A percentile compares a stretch with the other conserved stretches of the same genome.
Evolutionary conservation across 2,888 invertebrate species (phyloP).

Genomic region (Chouioia cunea): DNA sequence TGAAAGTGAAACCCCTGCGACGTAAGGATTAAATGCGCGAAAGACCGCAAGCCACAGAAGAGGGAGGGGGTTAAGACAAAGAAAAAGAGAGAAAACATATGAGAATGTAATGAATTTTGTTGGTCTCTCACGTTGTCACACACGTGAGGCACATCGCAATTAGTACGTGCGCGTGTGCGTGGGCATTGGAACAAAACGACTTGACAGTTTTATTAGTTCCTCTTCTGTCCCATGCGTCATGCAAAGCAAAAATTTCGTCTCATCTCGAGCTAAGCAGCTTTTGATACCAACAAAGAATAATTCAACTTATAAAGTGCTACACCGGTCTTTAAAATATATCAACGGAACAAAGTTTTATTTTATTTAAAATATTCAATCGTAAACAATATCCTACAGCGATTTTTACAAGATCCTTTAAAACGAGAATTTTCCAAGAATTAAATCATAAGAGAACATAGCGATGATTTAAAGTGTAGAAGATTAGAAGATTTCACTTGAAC

Average conservation of each 20-base stretch:
- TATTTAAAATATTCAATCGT: too few species aligned
- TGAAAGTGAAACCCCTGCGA: conserved; percentile 43
- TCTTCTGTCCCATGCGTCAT: conserved; percentile 40
- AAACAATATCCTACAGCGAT: too few species aligned
- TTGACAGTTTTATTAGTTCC: conserved; percentile 22
- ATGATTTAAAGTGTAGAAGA: too few species aligned
- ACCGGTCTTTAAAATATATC: too few species aligned
- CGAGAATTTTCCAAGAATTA: too few species aligned
- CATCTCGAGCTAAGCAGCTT: neutral
- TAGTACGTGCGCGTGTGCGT: neutral
- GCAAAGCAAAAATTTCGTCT: conserved; percentile 30
- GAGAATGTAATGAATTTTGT: neutral
- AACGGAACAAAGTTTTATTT: too few species aligned
- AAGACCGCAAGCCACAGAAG: conserved; percentile 44
- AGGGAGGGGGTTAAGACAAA: conserved; percentile 19
- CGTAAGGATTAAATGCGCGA: conserved; percentile 31
- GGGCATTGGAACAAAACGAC: neutral
- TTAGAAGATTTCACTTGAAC: too few species aligned
- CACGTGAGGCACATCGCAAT: conserved; percentile 1
- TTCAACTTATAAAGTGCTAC: too few species aligned
- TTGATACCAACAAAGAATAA: too few species aligned
- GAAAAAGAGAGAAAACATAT: conserved; percentile 4
- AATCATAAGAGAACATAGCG: too few species aligned
- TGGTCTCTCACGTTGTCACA: neutral
- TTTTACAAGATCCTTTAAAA: too few species aligned